phyloP scores from a whole-genome alignment of 2,888 invertebrate species.

The Sesamia inferens region DNA sequence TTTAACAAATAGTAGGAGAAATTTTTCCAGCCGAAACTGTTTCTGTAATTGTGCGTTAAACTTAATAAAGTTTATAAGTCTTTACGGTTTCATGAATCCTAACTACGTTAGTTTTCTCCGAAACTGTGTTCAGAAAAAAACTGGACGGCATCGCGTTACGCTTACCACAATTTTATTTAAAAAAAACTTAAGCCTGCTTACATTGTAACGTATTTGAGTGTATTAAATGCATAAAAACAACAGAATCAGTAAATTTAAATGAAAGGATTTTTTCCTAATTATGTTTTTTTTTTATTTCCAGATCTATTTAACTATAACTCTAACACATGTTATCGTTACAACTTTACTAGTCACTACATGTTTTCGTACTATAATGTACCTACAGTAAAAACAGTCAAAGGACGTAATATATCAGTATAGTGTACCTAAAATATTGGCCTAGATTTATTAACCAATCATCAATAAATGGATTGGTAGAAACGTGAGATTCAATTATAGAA shows the following conservation, averaged over 20 bases:
- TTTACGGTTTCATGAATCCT: constrained; percentile 17
- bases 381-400: constrained; percentile 37
- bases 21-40: neutral
- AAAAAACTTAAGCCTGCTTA: constrained; percentile 15
- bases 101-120: constrained; percentile 25
- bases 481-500: constrained; percentile 38
- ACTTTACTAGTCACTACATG: neutral
- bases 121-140: constrained; percentile 43
- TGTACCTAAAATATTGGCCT: constrained; percentile 23
- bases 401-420: neutral
- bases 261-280: neutral
- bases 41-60: neutral
- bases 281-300: no score
- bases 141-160: constrained; percentile 41
- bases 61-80: constrained; percentile 4
- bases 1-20: neutral
- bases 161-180: constrained; percentile 22
- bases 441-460: constrained; percentile 21
- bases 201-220: constrained; percentile 4
- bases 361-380: constrained; percentile 30
- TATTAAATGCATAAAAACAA: constrained; percentile 17
- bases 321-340: neutral
- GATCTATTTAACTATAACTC: neutral
- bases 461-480: constrained; percentile 23
- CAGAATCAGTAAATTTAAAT: constrained; percentile 6